Evolutionary conservation across 2,797 vertebrate species (phyloP).

Genomic region (Anisognathus igniventris): DNA sequence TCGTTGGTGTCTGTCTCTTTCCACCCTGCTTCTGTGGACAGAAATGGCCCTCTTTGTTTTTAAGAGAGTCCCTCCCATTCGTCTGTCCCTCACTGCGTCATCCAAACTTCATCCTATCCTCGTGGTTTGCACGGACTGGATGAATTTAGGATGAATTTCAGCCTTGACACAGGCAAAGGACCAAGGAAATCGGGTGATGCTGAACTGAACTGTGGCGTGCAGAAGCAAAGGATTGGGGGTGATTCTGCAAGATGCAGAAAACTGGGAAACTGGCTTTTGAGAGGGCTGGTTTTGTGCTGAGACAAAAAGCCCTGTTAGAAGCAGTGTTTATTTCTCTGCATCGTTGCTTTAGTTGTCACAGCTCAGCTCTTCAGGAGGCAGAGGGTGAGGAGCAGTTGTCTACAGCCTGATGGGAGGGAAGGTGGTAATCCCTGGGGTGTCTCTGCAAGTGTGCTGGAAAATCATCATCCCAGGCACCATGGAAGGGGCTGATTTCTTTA

Average conservation of each 20-base stretch:
- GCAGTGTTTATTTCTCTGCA: not conserved
- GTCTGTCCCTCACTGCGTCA: not conserved
- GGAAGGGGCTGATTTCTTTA: not conserved
- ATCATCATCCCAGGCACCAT: not conserved
- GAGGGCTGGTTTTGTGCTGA: not conserved
- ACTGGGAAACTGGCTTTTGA: not conserved
- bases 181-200: not conserved
- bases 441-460: not conserved
- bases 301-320: not conserved
- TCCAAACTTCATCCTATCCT: not conserved
- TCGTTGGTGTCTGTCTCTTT: accelerated
- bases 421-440: not conserved
- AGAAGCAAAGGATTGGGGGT: not conserved
- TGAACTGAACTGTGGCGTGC: not conserved
- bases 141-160: not conserved
- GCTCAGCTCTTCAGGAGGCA: not conserved
- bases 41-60: not conserved
- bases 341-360: not conserved
- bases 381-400: not conserved
- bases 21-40: not conserved
- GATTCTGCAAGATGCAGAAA: not conserved
- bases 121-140: not conserved
- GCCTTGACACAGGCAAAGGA: not conserved
- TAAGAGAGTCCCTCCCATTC: not conserved
- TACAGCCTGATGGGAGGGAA: not conserved